Evolutionary conservation across 2,113 vertebrate genomes (phyloP).

Genomic region (Cryptomyrus ogoouensis): DNA sequence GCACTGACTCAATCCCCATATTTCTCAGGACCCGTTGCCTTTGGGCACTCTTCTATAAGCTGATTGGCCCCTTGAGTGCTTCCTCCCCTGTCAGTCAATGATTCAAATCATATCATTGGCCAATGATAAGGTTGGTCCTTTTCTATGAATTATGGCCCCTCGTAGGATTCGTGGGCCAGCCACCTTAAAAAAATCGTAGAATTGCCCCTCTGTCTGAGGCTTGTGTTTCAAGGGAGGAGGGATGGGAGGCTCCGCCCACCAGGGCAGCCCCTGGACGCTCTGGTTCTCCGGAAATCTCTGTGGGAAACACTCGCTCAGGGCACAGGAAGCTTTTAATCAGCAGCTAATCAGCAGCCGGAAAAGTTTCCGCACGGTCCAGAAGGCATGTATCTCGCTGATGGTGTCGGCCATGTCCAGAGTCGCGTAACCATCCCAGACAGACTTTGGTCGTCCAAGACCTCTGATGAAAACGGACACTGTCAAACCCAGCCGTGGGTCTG

Average conservation of each 20-base stretch:
- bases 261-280: background rate
- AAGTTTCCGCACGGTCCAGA: background rate
- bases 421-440: background rate
- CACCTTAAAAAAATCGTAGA: background rate
- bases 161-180: background rate
- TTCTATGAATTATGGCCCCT: background rate
- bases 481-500: background rate
- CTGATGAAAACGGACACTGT: background rate
- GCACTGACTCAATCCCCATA: background rate
- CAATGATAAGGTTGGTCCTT: background rate
- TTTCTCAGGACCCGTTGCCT: background rate
- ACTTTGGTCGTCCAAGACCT: background rate
- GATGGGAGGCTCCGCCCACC: background rate
- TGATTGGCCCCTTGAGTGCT: background rate
- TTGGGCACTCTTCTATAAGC: background rate
- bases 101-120: background rate
- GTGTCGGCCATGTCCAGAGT: background rate
- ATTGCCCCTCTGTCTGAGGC: background rate
- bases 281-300: background rate
- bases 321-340: background rate
- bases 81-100: background rate
- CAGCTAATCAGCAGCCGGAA: background rate
- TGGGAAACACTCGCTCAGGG: background rate
- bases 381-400: background rate
- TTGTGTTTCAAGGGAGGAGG: background rate